phyloP scores from a whole-genome alignment of 2,888 invertebrate species.

The Tachina grossa region DNA sequence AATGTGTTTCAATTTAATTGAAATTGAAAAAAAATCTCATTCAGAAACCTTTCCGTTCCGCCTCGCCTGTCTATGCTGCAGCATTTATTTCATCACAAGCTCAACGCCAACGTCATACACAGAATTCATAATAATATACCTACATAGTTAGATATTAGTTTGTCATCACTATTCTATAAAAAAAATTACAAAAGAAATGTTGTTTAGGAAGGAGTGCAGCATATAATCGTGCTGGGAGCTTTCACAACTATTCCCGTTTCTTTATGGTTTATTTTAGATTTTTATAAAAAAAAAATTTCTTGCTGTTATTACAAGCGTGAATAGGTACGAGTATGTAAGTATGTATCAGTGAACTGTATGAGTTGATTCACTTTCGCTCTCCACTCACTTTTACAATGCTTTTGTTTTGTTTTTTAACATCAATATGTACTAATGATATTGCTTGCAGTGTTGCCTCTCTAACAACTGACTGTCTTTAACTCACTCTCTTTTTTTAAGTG shows the following conservation, averaged over 20 bases:
- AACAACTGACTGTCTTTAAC: no score
- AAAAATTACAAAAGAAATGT: slow-evolving; percentile 40
- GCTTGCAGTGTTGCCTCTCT: no score
- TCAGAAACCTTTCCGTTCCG: not conserved
- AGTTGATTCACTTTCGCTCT: no score
- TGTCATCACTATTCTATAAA: slow-evolving; percentile 27
- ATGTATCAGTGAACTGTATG: no score
- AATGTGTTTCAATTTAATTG: no score
- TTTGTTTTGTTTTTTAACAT: no score
- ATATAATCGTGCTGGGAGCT: slow-evolving; percentile 65
- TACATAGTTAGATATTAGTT: not conserved
- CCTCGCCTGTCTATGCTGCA: slow-evolving; percentile 6
- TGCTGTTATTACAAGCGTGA: slow-evolving; percentile 21
- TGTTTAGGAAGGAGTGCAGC: slow-evolving; percentile 14
- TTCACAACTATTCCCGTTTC: slow-evolving; percentile 76
- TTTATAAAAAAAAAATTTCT: slow-evolving; percentile 8
- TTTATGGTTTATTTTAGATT: slow-evolving; percentile 48
- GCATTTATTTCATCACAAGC: slow-evolving; percentile 35
- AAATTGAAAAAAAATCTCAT: no score
- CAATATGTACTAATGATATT: no score
- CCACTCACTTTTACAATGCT: no score
- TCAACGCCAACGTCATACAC: slow-evolving; percentile 33
- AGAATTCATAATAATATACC: not conserved
- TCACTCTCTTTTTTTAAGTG: no score
- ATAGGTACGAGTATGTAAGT: no score